Evolutionary conservation across 2,113 vertebrate genomes (phyloP).

Genomic region (Bubo bubo): DNA sequence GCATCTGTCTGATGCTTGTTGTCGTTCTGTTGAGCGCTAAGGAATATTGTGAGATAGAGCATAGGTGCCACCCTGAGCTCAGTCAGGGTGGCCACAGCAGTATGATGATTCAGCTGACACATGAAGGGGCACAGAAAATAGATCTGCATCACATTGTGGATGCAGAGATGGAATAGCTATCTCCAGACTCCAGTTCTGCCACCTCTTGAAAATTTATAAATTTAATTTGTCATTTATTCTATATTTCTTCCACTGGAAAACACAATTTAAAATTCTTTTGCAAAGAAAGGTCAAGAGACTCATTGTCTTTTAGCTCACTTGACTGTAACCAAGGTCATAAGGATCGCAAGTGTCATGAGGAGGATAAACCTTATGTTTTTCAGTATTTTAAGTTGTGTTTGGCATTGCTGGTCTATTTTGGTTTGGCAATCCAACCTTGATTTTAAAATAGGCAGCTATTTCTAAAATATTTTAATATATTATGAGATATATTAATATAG

Average conservation of each 20-base stretch:
- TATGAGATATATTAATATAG: background rate
- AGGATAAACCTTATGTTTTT: background rate
- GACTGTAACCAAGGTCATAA: background rate
- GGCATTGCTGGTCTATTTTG: background rate
- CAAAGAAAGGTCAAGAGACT: background rate
- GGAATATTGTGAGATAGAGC: background rate
- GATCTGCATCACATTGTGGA: fast-evolving
- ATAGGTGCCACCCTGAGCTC: background rate
- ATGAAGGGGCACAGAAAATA: background rate
- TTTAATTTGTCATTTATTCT: background rate
- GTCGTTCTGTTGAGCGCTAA: background rate
- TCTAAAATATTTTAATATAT: background rate
- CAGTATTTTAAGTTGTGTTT: background rate
- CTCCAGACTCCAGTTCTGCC: background rate
- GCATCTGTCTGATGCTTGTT: background rate
- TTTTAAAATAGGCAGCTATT: background rate
- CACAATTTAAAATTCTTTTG: background rate
- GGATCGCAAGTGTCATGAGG: background rate
- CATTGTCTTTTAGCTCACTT: background rate
- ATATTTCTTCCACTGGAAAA: background rate
- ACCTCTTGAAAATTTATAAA: background rate
- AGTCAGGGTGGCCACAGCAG: background rate
- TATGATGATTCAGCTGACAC: background rate
- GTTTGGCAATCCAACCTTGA: background rate
- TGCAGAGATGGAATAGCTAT: background rate